Evolutionary conservation across 2,797 vertebrate species (phyloP).

Genomic region (Eutrigla gurnardus): DNA sequence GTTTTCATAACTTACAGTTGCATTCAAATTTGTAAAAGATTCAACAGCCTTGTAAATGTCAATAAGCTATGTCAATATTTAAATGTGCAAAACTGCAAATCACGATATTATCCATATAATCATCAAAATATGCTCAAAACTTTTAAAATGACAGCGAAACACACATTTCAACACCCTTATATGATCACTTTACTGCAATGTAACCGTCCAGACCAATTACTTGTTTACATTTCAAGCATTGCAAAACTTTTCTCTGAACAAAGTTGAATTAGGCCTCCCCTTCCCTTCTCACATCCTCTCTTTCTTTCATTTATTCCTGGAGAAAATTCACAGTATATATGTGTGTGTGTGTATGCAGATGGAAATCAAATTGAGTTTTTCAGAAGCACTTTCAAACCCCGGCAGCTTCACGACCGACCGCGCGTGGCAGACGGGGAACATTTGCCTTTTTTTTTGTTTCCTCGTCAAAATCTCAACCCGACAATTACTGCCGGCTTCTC

Average conservation of each 20-base stretch:
- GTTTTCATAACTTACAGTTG: neutral
- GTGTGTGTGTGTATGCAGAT: neutral
- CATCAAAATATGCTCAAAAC: too few relatives aligned
- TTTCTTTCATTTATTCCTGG: neutral
- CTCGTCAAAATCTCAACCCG: conserved; percentile 53
- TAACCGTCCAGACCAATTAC: conserved; percentile 28
- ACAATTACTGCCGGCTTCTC: conserved; percentile 54
- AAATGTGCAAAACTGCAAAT: too few relatives aligned
- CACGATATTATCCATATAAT: too few relatives aligned
- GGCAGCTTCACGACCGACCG: conserved; percentile 6
- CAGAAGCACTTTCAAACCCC: conserved; percentile 37
- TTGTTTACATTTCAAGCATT: conserved; percentile 11
- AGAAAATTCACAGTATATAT: neutral
- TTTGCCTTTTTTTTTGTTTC: conserved; percentile 47
- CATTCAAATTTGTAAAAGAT: neutral
- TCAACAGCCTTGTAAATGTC: neutral
- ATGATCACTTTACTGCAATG: neutral
- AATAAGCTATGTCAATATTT: neutral
- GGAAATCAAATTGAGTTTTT: conserved; percentile 43
- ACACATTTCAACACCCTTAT: neutral
- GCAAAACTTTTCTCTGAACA: conserved; percentile 6
- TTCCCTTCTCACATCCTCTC: neutral
- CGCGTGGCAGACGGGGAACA: conserved; percentile 27
- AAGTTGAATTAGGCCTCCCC: conserved; percentile 27
- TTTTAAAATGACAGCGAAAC: too few relatives aligned